Evolutionary conservation across 23 tunicate genomes (phyloP).

Genomic region (Phallusia fumigata): DNA sequence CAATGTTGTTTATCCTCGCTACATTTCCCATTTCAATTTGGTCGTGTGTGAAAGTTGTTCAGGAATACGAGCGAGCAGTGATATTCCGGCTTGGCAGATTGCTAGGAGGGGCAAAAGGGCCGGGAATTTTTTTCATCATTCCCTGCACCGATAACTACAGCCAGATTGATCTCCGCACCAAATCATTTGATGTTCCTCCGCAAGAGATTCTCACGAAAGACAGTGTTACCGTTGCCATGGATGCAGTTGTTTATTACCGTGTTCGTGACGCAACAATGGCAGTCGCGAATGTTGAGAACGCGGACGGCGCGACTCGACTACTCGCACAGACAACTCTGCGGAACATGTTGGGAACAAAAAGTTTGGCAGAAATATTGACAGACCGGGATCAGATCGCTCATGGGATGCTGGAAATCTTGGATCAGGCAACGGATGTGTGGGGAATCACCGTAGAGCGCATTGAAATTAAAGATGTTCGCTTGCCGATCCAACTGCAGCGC

Average conservation of each 20-base stretch:
- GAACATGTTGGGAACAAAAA: conserved; percentile 84
- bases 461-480: conserved; percentile 87
- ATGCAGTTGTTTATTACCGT: conserved; percentile 92
- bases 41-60: conserved; percentile 65
- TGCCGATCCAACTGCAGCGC: conserved; percentile 80
- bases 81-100: conserved; percentile 88
- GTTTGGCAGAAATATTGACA: conserved; percentile 73
- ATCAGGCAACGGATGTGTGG: conserved; percentile 90
- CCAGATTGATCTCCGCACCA: conserved; percentile 73
- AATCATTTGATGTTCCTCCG: conserved; percentile 90
- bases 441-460: conserved; percentile 93
- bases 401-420: conserved; percentile 59
- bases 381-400: conserved; percentile 81
- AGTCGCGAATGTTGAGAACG: conserved; percentile 81
- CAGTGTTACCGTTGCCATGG: conserved; percentile 92
- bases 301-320: conserved; percentile 80
- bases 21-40: conserved; percentile 60
- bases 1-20: conserved; percentile 33
- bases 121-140: conserved; percentile 85
- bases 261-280: conserved; percentile 63
- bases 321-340: conserved; percentile 95
- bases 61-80: conserved; percentile 93
- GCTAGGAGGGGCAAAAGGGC: conserved; percentile 81
- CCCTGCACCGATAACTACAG: conserved; percentile 94
- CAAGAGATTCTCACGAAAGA: conserved; percentile 92